Percentiles rank a stretch among this genome's conserved stretches.
Evolutionary conservation across 2,797 vertebrate genomes (phyloP).

Genomic region (Lagocephalus sceleratus): DNA sequence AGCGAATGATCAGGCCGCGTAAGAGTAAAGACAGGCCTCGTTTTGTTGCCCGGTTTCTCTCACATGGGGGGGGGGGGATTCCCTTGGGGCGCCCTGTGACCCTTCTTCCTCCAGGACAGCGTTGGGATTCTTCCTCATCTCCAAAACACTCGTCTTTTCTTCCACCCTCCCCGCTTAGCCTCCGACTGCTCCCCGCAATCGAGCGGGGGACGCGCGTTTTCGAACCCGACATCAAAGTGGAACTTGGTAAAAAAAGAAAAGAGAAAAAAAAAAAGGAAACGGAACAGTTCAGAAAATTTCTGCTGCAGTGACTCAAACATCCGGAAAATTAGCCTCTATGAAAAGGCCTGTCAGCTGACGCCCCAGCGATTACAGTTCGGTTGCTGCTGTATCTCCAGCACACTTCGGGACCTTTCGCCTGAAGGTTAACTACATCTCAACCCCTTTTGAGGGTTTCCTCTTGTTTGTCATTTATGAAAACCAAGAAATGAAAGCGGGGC

Average conservation of each 20-base stretch:
- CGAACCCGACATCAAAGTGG: background rate
- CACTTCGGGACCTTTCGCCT: too few relatives aligned
- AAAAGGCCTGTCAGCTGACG: constrained; percentile 3
- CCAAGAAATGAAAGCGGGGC: too few relatives aligned
- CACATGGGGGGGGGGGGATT: constrained; percentile 66
- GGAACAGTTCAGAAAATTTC: background rate
- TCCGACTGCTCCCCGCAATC: background rate
- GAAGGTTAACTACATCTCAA: too few relatives aligned
- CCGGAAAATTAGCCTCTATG: background rate
- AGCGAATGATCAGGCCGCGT: constrained; percentile 7
- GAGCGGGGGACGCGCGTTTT: background rate
- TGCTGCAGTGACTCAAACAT: background rate
- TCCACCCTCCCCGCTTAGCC: background rate
- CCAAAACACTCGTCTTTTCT: too few relatives aligned
- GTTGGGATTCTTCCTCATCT: background rate
- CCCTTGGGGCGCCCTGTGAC: constrained; percentile 55
- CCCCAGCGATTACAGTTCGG: background rate
- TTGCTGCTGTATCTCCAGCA: background rate
- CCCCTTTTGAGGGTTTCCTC: too few relatives aligned
- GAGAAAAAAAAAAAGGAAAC: background rate
- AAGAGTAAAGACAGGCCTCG: constrained; percentile 52
- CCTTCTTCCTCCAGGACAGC: constrained; percentile 36
- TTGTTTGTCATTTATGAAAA: too few relatives aligned
- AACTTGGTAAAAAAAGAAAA: background rate
- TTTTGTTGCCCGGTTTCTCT: constrained; percentile 36